Conservation (phyloP, 2,113 vertebrate species). For the Anser brachyrhynchus region DNA sequence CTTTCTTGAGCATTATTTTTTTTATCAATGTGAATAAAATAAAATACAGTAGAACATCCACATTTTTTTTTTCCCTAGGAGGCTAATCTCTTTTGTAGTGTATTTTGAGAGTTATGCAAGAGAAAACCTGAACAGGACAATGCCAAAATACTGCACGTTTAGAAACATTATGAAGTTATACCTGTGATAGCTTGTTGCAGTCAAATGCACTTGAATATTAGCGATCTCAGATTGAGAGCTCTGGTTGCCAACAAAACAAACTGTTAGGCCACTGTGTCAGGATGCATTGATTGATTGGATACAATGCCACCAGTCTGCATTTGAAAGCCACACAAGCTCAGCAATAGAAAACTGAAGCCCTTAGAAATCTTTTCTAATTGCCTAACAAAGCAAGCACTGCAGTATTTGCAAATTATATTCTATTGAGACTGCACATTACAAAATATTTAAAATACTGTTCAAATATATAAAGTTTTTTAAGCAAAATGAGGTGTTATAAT, state of each 20-base stretch:
- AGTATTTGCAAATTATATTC: neutral
- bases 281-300: neutral
- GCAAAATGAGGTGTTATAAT: neutral
- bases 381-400: neutral
- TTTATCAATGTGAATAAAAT: neutral
- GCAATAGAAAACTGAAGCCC: neutral
- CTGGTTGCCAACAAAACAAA: neutral
- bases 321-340: neutral
- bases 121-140: neutral
- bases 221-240: neutral
- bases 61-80: neutral
- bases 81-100: neutral
- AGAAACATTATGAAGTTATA: neutral
- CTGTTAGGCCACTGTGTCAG: neutral
- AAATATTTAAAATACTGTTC: neutral
- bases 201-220: neutral
- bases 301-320: neutral
- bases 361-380: neutral
- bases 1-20: neutral
- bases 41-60: neutral
- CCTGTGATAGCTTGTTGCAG: rapidly evolving
- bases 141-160: neutral
- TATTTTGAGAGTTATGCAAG: neutral
- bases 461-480: neutral
- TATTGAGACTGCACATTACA: neutral